Evolutionary conservation across 2,888 invertebrate species (phyloP).

Genomic region (Lasiommata megera): DNA sequence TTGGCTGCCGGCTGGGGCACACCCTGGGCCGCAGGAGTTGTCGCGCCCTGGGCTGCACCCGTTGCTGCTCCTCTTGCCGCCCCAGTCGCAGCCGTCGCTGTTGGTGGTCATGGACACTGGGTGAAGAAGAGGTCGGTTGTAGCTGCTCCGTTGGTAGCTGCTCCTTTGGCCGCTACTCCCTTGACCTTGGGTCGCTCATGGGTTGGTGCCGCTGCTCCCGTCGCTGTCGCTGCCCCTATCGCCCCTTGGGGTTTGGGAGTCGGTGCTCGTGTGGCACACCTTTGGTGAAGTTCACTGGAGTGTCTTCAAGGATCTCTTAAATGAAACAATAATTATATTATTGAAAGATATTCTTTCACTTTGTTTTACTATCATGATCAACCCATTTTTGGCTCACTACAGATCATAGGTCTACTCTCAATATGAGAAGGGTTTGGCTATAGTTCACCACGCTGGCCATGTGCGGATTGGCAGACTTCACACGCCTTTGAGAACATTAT

Average conservation of each 20-base stretch:
- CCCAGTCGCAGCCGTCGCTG: background rate
- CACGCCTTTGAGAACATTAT: too few relatives aligned
- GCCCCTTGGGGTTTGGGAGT: constrained; percentile 17
- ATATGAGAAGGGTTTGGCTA: too few relatives aligned
- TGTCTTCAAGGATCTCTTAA: background rate
- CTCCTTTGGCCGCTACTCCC: constrained; percentile 14
- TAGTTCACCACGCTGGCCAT: too few relatives aligned
- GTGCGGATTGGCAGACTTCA: too few relatives aligned
- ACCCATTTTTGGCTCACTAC: too few relatives aligned
- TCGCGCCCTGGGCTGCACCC: background rate
- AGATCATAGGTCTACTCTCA: too few relatives aligned
- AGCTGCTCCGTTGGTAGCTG: background rate
- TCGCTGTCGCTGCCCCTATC: constrained; percentile 15
- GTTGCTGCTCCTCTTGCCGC: background rate
- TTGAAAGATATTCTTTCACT: background rate
- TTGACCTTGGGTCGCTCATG: constrained; percentile 30
- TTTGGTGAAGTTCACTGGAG: constrained; percentile 7
- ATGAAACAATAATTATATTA: background rate
- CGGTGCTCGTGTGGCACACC: constrained; percentile 25
- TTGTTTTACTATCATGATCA: too few relatives aligned
- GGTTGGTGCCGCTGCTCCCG: constrained; percentile 26
- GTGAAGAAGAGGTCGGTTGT: constrained; percentile 7
- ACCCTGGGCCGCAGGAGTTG: background rate
- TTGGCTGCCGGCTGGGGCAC: constrained; percentile 3
- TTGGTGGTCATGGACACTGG: background rate